A percentile compares a stretch with the other conserved stretches of the same genome.
These are phyloP conservation scores for Turnix velox DNA, from an alignment of 2,113 vertebrate species.

Conservation along the genomic window DNA sequence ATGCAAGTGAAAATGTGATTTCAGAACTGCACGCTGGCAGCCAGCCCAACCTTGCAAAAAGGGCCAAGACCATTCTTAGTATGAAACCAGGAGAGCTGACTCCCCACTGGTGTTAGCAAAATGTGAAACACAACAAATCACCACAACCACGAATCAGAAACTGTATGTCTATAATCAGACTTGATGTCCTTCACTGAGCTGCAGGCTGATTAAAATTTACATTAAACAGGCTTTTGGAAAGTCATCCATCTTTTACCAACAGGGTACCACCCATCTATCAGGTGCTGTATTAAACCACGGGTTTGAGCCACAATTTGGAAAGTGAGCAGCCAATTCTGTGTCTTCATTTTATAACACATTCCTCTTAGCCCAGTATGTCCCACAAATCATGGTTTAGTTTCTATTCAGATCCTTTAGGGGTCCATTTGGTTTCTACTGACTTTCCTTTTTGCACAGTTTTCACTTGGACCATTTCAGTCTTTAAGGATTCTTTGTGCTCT, in stretches of 20 bases:
- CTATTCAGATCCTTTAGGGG: not conserved
- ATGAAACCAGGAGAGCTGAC: not conserved
- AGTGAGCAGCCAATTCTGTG: not conserved
- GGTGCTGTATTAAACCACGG: not conserved
- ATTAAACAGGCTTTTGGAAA: not conserved
- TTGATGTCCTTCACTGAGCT: not conserved
- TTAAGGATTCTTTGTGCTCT: not conserved
- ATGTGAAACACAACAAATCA: not conserved
- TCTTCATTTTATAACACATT: not conserved
- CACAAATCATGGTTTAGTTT: not conserved
- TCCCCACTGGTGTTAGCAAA: not conserved
- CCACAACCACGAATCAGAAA: not conserved
- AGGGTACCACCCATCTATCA: not conserved
- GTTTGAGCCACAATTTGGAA: not conserved
- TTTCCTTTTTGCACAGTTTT: not conserved
- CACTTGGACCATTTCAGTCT: not conserved
- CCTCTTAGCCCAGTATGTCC: not conserved
- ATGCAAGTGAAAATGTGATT: slow-evolving; percentile 58
- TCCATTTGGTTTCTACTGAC: not conserved
- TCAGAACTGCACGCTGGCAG: slow-evolving; percentile 13
- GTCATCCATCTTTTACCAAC: not conserved
- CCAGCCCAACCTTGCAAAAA: not conserved
- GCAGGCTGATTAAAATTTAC: not conserved
- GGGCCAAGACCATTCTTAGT: not conserved
- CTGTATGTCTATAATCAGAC: not conserved